Evolutionary conservation across 2,797 vertebrate species (phyloP).

Genomic region (Fringilla coelebs): DNA sequence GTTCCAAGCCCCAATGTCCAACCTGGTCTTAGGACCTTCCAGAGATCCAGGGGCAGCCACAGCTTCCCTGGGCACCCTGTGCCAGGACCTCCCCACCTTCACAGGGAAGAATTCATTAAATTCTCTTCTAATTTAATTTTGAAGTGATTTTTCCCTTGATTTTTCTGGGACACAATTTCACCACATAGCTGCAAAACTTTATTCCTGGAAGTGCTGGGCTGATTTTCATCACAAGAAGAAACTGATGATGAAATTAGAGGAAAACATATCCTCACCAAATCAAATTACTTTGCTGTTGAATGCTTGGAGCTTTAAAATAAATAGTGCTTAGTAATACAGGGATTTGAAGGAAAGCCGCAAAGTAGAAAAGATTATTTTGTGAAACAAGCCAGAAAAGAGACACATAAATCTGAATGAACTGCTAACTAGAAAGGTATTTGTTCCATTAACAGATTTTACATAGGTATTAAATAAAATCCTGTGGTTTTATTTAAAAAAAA

Average conservation of each 20-base stretch:
- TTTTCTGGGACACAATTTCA: not conserved
- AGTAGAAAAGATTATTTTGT: not conserved
- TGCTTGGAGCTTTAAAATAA: not conserved
- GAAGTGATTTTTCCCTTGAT: not conserved
- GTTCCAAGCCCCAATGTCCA: not conserved
- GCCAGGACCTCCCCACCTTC: rapidly evolving
- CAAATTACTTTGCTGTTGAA: not conserved
- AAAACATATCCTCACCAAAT: not conserved
- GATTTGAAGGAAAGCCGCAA: not conserved
- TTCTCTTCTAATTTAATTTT: not conserved
- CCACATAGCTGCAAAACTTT: not conserved
- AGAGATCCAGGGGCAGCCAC: not conserved
- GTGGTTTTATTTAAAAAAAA: not conserved
- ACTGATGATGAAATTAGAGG: not conserved
- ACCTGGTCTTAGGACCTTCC: not conserved
- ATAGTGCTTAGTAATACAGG: not conserved
- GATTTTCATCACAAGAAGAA: not conserved
- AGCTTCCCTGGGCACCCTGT: not conserved
- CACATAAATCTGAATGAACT: conserved; percentile 22
- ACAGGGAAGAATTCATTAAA: not conserved
- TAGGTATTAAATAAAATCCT: conserved; percentile 1
- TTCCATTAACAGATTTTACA: not conserved
- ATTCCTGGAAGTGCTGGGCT: not conserved
- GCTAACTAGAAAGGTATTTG: not conserved
- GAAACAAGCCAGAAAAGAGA: not conserved